Conservation (phyloP, 2,113 vertebrate genomes). For the Dipodomys merriami region DNA sequence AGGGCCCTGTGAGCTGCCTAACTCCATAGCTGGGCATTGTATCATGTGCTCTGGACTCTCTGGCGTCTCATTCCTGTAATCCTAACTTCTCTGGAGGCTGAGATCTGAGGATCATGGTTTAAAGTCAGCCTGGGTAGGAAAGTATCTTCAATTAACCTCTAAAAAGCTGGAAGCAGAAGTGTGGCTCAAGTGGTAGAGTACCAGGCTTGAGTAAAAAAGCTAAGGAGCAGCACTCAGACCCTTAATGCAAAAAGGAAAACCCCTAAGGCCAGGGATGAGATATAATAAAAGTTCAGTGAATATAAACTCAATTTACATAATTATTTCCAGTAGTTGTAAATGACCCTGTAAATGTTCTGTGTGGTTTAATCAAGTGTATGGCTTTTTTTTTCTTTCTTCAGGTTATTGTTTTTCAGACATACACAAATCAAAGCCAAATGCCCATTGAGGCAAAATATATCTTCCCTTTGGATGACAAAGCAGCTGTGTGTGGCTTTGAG, state of each 20-base stretch:
- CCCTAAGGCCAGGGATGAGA: background rate
- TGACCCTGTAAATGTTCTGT: background rate
- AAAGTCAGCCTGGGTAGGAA: no score
- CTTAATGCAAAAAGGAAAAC: no score
- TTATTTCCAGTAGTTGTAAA: background rate
- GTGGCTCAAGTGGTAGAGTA: no score
- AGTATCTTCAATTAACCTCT: no score
- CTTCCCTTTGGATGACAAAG: conserved; percentile 92
- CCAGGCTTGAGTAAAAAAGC: no score
- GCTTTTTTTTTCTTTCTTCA: conserved; percentile 71
- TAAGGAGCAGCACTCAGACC: no score
- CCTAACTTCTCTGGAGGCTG: no score
- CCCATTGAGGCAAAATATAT: conserved; percentile 94
- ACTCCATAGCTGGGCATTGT: background rate
- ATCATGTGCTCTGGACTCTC: background rate
- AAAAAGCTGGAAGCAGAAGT: no score
- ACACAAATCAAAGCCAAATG: conserved; percentile 86
- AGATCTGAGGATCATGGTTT: no score
- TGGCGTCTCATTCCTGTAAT: no score
- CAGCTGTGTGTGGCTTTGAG: conserved; percentile 94
- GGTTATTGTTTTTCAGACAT: conserved; percentile 93
- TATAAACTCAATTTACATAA: background rate
- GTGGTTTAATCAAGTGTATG: background rate
- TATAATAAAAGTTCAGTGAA: background rate
- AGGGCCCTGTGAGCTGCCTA: background rate